phyloP scores from a whole-genome alignment of 2,113 vertebrate species.

The Rhizomys pruinosus region DNA sequence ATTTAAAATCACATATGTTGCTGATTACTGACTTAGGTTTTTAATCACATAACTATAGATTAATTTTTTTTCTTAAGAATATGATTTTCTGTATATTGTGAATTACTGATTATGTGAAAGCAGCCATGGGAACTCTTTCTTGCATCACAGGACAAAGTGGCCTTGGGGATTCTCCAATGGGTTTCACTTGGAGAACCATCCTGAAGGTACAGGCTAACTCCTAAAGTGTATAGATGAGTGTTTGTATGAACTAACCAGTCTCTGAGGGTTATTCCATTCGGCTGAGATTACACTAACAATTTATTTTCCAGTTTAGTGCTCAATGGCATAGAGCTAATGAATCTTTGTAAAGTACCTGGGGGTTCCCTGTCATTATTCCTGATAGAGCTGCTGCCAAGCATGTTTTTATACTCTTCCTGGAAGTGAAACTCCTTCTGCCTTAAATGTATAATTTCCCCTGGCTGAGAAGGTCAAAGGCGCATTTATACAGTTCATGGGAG shows the following conservation, averaged over 20 bases:
- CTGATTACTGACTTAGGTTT: slow-evolving; percentile 1
- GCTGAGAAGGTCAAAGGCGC: slow-evolving; percentile 73
- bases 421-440: slow-evolving; percentile 66
- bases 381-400: slow-evolving; percentile 31
- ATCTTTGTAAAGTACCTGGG: slow-evolving; percentile 45
- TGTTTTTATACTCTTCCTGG: slow-evolving; percentile 64
- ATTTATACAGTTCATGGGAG: slow-evolving; percentile 61
- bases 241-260: neutral
- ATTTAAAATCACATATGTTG: slow-evolving; percentile 49
- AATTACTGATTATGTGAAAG: slow-evolving; percentile 32
- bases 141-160: neutral
- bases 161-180: slow-evolving; percentile 14
- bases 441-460: slow-evolving; percentile 71
- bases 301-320: slow-evolving; percentile 12
- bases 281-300: neutral
- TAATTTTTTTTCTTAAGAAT: slow-evolving; percentile 26
- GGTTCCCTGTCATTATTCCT: slow-evolving; percentile 45
- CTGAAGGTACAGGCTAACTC: neutral
- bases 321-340: slow-evolving; percentile 57
- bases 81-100: slow-evolving; percentile 2
- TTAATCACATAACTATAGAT: slow-evolving; percentile 5
- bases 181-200: slow-evolving; percentile 1
- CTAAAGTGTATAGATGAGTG: neutral
- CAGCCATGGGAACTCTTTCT: neutral
- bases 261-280: neutral